phyloP scores from a whole-genome alignment of 2,888 invertebrate genomes.

The Drosophila anceps region DNA sequence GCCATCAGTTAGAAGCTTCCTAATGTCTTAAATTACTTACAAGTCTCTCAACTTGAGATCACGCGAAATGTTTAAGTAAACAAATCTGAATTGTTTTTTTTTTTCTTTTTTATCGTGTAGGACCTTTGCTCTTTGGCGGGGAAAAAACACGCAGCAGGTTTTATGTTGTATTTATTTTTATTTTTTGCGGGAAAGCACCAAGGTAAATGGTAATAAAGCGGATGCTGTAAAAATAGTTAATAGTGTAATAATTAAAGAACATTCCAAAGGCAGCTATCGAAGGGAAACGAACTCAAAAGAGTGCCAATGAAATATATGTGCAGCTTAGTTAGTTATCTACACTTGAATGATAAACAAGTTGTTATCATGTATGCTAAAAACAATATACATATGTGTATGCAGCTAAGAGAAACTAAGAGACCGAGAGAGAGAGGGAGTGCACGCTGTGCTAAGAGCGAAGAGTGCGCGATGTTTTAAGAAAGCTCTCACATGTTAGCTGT shows the following conservation, averaged over 20 bases:
- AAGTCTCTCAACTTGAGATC: conserved; percentile 14
- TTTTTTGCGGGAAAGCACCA: conserved; percentile 29
- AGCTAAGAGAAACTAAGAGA: conserved; percentile 2
- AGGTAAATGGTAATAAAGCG: conserved; percentile 19
- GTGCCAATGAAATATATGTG: not conserved
- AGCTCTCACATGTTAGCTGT: conserved; percentile 31
- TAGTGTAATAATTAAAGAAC: conserved; percentile 8
- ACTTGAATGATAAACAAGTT: conserved; percentile 20
- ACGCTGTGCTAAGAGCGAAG: conserved; percentile 21
- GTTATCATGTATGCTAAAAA: conserved; percentile 15
- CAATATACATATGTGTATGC: not conserved
- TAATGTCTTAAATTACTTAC: conserved; percentile 13
- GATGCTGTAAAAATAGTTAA: conserved; percentile 9
- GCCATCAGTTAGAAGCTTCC: not conserved
- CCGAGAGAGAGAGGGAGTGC: conserved; percentile 1
- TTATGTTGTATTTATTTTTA: not conserved
- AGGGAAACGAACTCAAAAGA: not conserved
- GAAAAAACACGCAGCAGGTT: conserved; percentile 42
- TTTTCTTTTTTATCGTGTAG: conserved; percentile 2
- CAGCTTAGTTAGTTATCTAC: conserved; percentile 6
- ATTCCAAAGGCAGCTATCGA: conserved; percentile 3
- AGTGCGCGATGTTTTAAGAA: conserved; percentile 21
- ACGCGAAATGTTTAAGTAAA: conserved; percentile 14
- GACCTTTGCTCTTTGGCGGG: conserved; percentile 9
- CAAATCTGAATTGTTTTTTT: not conserved